Base-by-base conservation (phyloP, 2,888 invertebrate genomes). In the Lycia hirtaria region DNA sequence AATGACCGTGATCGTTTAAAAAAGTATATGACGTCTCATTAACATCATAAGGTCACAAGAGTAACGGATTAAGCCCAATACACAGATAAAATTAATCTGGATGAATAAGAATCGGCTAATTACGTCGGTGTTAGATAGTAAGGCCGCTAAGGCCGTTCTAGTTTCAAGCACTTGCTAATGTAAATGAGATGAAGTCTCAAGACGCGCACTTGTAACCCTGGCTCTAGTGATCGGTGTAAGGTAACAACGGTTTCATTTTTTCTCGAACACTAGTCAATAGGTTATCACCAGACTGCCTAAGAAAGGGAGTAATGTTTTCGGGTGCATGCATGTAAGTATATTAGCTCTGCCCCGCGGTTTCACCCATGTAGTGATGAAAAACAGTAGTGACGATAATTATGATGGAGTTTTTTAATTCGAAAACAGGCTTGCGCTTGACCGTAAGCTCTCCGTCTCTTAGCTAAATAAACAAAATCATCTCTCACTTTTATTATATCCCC, bases 91-190 rank as follows among this genome's bases (percentile, higher is more conserved):
- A 59, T 44, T 56, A 60, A 67, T 66, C 64, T 62, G 49, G 62
- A 62, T 67, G 49, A 52, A 61, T 57, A 60, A 59, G 50, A 58
- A 64, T 60, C 54, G 48, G 49, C 54, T 65, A 65, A 63, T 65
- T 63, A 63, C 52, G 48, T 47, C 20, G 52, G 48, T 47, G 58
- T 60, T 75, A 76, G 77, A 75, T 77, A 71, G 75, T 78, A 81
- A 81, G 81, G 80, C 68, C 80, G 70, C 60, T 77, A 81, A 81
- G 81, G 81, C 68, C 80, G 70, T 62, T 76, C 75, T 76, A 75
- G 78, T 81, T 76, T 70, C 67, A 69, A 66, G 71, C 75, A 76
- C 75, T 78, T 76, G 68, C 65, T 71, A 70, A 80, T 80, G 79
- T 73, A 79, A 82, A 81, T 76, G 73, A 75, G 74, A 75, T 67